These are phyloP conservation scores for Hololepta plana DNA, from an alignment of 2,888 invertebrate genomes.

Conservation along the genomic window DNA sequence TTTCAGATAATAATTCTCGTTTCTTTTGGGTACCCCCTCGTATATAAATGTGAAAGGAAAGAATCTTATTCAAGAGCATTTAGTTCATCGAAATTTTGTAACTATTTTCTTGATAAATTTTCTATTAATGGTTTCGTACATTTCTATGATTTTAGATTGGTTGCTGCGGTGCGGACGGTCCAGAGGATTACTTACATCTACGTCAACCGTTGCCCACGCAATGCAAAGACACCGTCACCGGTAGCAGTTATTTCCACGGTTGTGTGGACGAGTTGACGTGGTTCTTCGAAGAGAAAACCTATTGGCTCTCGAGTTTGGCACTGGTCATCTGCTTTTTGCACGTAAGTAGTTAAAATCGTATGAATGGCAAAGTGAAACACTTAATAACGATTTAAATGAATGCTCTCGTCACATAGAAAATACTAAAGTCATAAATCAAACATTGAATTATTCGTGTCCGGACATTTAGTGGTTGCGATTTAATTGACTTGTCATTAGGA, in stretches of 20 bases:
- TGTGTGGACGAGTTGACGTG: conserved; percentile 79
- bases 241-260: conserved; percentile 75
- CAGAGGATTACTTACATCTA: conserved; percentile 60
- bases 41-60: no score
- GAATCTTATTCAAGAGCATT: no score
- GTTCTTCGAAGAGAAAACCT: conserved; percentile 68
- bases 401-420: conserved; percentile 1
- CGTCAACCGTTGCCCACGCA: conserved; percentile 66
- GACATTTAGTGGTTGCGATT: no score
- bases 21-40: no score
- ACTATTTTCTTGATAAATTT: neutral
- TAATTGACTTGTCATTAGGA: no score
- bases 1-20: no score
- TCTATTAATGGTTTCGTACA: conserved; percentile 4
- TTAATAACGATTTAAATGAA: neutral
- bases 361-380: neutral
- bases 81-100: no score
- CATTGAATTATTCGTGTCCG: no score
- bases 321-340: conserved; percentile 59
- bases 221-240: conserved; percentile 74
- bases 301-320: conserved; percentile 68
- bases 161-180: conserved; percentile 78
- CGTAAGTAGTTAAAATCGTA: conserved; percentile 44
- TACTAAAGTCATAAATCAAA: neutral
- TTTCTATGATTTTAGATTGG: conserved; percentile 44